Conservation (phyloP, 2,888 invertebrate genomes). For the Falcaria lacertinaria region DNA sequence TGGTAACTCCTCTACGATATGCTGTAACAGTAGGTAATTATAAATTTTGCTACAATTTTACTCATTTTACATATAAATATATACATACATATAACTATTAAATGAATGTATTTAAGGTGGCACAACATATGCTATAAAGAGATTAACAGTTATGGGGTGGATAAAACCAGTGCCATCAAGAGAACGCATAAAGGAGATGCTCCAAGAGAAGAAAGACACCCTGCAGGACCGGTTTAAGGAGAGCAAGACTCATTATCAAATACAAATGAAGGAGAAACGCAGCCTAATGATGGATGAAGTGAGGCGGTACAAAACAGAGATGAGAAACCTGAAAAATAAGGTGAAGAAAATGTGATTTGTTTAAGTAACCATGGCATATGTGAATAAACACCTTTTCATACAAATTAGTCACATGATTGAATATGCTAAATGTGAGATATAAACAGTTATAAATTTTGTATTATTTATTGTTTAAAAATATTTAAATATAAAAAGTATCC, state of each 20-base stretch:
- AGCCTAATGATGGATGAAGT: constrained; percentile 75
- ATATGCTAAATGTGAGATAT: constrained; percentile 9
- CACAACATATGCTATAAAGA: constrained; percentile 91
- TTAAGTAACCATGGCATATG: not conserved
- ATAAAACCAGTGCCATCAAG: constrained; percentile 89
- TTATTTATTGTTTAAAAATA: constrained; percentile 56
- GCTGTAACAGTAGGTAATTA: constrained; percentile 92
- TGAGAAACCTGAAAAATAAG: constrained; percentile 68
- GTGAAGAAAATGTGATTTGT: constrained; percentile 57
- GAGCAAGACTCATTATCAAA: constrained; percentile 66
- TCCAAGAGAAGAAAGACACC: constrained; percentile 80
- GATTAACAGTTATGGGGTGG: constrained; percentile 88
- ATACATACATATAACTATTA: too few species aligned
- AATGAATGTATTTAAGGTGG: too few species aligned
- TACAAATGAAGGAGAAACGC: constrained; percentile 62
- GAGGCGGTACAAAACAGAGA: constrained; percentile 70
- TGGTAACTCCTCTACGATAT: constrained; percentile 93
- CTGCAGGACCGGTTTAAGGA: constrained; percentile 81
- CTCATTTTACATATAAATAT: too few species aligned
- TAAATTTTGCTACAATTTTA: not conserved
- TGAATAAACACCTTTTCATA: constrained; percentile 5
- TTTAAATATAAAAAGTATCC: constrained; percentile 57
- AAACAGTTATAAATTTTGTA: constrained; percentile 29
- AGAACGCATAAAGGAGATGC: constrained; percentile 81
- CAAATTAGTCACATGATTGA: not conserved